These are phyloP conservation scores for Parasteatoda lunata DNA, from an alignment of 2,888 invertebrate species.

Conservation along the genomic window DNA sequence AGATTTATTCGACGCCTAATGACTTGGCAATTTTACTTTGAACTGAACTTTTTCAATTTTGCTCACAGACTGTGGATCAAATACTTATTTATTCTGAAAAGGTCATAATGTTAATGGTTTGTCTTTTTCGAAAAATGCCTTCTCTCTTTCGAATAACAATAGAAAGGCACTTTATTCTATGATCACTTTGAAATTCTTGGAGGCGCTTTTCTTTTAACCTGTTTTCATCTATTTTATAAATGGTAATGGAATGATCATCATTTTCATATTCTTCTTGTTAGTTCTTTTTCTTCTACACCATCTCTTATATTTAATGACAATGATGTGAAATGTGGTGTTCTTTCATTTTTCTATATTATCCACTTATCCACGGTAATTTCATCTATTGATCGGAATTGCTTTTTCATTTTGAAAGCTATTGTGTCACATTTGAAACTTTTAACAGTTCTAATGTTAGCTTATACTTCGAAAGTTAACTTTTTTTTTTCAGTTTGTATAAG, in stretches of 20 bases:
- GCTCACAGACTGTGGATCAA: neutral
- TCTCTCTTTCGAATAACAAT: neutral
- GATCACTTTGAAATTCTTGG: neutral
- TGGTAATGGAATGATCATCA: conserved; percentile 5
- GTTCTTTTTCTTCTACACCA: neutral
- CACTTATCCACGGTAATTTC: neutral
- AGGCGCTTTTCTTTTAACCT: neutral
- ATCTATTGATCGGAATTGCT: neutral
- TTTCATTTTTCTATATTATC: neutral
- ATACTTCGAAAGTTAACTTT: no score
- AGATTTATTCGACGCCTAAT: neutral
- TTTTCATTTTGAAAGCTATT: neutral
- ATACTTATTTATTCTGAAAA: neutral
- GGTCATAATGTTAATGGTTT: neutral
- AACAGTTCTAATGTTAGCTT: no score
- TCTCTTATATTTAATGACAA: neutral
- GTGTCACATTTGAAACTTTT: no score
- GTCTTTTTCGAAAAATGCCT: neutral
- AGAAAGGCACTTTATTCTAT: neutral
- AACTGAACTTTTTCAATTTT: neutral
- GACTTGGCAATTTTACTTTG: neutral
- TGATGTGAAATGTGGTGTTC: conserved; percentile 2
- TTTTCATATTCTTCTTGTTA: neutral
- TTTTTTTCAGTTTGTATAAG: no score
- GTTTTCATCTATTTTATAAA: neutral